Base-by-base conservation (phyloP, 64 coral and sea anemone genomes). In the Dendronephthya gigantea region DNA sequence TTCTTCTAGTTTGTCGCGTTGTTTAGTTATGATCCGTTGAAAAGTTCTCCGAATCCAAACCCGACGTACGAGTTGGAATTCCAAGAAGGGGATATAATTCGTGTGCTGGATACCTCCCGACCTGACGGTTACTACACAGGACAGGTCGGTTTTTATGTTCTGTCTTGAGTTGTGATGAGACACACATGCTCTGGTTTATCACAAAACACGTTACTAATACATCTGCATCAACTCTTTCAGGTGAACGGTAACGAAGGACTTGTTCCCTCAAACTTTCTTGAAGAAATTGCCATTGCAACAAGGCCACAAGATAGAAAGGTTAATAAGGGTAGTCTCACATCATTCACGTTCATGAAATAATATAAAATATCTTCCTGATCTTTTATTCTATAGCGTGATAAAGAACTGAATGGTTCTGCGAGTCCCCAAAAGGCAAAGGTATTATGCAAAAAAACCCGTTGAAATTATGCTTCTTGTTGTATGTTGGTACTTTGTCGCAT, bases 231-330 rank as follows among this genome's bases (percentile, higher is more conserved):
- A n/a, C 41, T 45, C 36, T 35, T 34, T 37, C 66, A 93, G 83
- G 86, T 98, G 34, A 88, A 87, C 33, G 90, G 84, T 5, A 87
- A 91, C 35, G 91, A 83, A 70, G 95, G 95, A 8, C 92, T 98
- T 25, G 89, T 98, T 40, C 95, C 95, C 15, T 98, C 95, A 11
- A 98, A 98, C 82, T 98, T 98, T 49, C 84, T 98, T 48, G 92
- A 98, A 83, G 95, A 98, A 93, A 87, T 98, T 17, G 95, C 95
- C 1, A 92, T 98, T 9, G 92, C 92, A 9, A 83, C 0, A 47
- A 65, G 4, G 29, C 58, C 12, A 50, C 70, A 2, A n/a, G 12
- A 62, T 27, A 62, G 55, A 62, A 9, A 62, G 4, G 55, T 62
- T 23, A n/a, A n/a, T n/a, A n/a, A n/a, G n/a, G n/a, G n/a, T n/a